phyloP scores from a whole-genome alignment of 2,888 invertebrate species.

The Coelopa pilipes region DNA sequence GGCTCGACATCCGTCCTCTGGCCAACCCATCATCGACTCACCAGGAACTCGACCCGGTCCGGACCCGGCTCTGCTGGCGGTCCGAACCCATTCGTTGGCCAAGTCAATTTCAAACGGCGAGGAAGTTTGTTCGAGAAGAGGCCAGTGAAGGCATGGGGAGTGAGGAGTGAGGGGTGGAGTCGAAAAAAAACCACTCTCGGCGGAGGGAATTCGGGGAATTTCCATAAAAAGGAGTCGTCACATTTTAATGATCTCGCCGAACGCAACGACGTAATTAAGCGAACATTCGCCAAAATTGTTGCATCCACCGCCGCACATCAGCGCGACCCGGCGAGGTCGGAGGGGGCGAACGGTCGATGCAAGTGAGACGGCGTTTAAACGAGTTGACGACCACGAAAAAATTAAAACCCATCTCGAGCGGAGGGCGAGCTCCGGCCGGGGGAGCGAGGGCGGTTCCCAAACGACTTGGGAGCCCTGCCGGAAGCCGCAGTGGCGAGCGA shows the following conservation, averaged over 20 bases:
- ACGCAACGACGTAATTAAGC: conserved; percentile 33
- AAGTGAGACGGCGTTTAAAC: conserved; percentile 1
- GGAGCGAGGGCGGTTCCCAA: neutral
- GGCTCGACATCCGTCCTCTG: no score
- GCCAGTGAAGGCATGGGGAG: no score
- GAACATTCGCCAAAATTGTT: conserved; percentile 16
- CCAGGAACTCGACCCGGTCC: no score
- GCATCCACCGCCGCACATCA: neutral
- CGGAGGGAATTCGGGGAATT: neutral
- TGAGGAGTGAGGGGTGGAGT: no score
- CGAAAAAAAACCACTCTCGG: neutral
- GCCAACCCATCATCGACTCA: no score
- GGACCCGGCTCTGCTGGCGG: no score
- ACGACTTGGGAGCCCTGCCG: neutral
- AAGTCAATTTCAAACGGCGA: neutral
- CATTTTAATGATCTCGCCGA: conserved; percentile 28
- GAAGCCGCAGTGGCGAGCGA: conserved; percentile 20
- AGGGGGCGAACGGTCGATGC: neutral
- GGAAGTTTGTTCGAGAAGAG: no score
- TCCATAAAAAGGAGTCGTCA: conserved; percentile 14
- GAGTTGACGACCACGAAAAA: conserved; percentile 31
- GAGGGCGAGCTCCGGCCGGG: neutral
- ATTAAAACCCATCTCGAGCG: conserved; percentile 14
- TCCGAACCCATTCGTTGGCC: neutral
- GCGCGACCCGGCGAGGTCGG: neutral